Base-by-base conservation (phyloP, 2,797 vertebrate species). In the Argya squamiceps region DNA sequence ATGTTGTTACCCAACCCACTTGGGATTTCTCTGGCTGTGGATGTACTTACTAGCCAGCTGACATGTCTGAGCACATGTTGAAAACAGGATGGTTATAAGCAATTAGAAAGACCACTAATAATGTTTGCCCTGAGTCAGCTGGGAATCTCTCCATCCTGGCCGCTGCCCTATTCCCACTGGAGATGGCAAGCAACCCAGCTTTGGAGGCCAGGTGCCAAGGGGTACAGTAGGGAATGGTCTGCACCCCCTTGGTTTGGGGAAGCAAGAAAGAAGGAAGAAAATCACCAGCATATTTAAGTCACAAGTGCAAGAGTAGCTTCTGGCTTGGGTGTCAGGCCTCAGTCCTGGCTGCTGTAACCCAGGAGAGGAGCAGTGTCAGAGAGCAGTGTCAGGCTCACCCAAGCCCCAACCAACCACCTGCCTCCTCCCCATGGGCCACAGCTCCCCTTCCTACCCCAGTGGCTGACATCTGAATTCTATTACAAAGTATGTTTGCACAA, bases 391-490 rank as follows among this genome's bases (percentile, higher is more conserved):
- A 0, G 26, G 32, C 62, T 53, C 63, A 32, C 9, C 3, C 0
- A 15, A 44, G 44, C 36, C 43, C 16, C 65, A 63, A 47, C 29
- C 5, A 3, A 44, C 17, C 10, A 0, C 13, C 30, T 55, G 39
- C 50, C 21, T 59, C 36, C 0, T 34, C 36, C 15, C 2, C 0
- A 1, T 32, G 37, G 47, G 49, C 44, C 37, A 43, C 13, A 4
- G 53, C 27, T 84, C 6, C 0, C 30, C 60, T 73, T 44, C 22
- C 58, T 29, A 30, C 10, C 30, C 43, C 10, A 2, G 13, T 4
- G 8, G 27, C 23, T n/a, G 30, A 18, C 43, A n/a, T 15, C 46
- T 3, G 0, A 81, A 30, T 60, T 63, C 46, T 37, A 67, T 53
- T 68, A 34, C 34, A 23, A 64, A 70, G 26, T 10, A 16, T 3